Evolutionary conservation across 2,113 vertebrate species (phyloP).

Genomic region (Puntigrus tetrazona): DNA sequence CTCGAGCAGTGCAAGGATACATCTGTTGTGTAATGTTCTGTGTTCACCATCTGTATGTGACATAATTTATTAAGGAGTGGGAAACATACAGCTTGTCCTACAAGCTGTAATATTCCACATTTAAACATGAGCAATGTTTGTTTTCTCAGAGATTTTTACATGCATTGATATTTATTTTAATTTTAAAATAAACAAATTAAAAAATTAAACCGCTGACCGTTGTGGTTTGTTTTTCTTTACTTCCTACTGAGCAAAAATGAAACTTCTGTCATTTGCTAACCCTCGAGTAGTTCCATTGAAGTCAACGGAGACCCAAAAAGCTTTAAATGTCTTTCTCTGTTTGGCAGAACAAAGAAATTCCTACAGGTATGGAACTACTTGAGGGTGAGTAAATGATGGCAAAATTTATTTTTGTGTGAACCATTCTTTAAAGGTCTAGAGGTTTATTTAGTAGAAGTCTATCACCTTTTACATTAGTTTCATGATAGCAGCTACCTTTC

Average conservation of each 20-base stretch:
- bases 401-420: no score
- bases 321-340: no score
- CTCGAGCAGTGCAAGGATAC: background rate
- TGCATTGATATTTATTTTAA: slow-evolving; percentile 38
- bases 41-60: slow-evolving; percentile 24
- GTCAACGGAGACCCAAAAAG: no score
- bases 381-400: no score
- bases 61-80: slow-evolving; percentile 38
- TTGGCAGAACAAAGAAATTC: no score
- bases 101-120: slow-evolving; percentile 25
- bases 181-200: slow-evolving; percentile 37
- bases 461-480: background rate
- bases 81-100: slow-evolving; percentile 26
- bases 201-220: background rate
- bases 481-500: background rate
- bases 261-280: no score
- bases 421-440: no score
- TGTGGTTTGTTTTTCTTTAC: background rate
- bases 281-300: no score
- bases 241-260: no score
- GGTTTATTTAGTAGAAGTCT: no score
- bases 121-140: slow-evolving; percentile 33
- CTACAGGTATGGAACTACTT: no score
- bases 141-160: slow-evolving; percentile 40
- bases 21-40: slow-evolving; percentile 14